These are phyloP conservation scores for Caenorhabditis sp. DNA, from an alignment of 2,888 invertebrate genomes.

Conservation along the genomic window DNA sequence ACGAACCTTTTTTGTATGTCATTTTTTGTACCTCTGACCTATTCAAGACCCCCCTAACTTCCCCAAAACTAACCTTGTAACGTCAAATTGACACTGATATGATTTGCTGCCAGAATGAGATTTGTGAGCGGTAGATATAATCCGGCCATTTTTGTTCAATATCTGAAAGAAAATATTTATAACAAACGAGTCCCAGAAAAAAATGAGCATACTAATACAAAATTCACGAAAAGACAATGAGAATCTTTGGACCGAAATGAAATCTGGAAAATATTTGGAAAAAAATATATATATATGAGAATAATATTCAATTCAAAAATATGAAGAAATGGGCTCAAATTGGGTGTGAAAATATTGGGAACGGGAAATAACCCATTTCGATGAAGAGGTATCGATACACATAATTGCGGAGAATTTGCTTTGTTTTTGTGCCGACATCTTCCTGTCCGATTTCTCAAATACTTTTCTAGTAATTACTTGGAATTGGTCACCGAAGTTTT, in stretches of 20 bases:
- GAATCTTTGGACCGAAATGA: neutral
- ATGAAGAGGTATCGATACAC: neutral
- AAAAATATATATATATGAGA: neutral
- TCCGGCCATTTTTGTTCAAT: slow-evolving; percentile 46
- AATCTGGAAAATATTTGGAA: neutral
- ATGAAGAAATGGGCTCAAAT: slow-evolving; percentile 6
- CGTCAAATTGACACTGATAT: slow-evolving; percentile 59
- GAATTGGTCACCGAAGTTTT: neutral
- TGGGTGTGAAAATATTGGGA: slow-evolving; percentile 18
- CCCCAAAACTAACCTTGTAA: slow-evolving; percentile 47
- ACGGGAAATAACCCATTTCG: neutral
- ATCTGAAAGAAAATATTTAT: neutral
- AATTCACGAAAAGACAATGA: neutral
- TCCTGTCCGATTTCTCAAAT: neutral
- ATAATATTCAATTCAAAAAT: neutral
- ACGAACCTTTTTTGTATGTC: too few relatives aligned
- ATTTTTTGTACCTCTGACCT: too few relatives aligned
- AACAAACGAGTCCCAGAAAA: neutral
- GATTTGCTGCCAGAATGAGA: slow-evolving; percentile 59
- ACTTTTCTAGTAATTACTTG: neutral
- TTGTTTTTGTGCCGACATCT: neutral
- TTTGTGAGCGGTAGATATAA: slow-evolving; percentile 59
- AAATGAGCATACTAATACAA: neutral
- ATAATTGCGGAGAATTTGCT: neutral
- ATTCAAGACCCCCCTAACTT: neutral